Base-by-base conservation (phyloP, 2,113 vertebrate genomes). In the Hemichromis elongatus region DNA sequence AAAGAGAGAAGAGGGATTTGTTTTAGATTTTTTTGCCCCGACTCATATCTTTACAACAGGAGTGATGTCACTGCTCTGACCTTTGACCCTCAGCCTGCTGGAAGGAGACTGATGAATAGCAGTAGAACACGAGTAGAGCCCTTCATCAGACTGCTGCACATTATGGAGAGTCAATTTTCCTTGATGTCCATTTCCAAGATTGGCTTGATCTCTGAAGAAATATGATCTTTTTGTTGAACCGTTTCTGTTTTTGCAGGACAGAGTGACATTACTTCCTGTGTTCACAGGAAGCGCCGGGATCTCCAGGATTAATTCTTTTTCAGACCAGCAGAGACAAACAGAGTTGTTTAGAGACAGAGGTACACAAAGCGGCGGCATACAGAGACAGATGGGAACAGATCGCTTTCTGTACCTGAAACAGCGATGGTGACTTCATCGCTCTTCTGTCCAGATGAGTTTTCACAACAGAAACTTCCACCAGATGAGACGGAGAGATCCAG, bases 141-240 rank as follows among this genome's bases (percentile, higher is more conserved):
- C 66, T 47, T 73, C 66, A 28, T 47, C 5, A 19, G 66, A 73
- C 24, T 16, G 37, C 66, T 47, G 66, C 9, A 73, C 66, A 45
- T 73, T 19, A 73, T 11, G 24, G 9, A 73, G 8, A 70, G 10
- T 70, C 63, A 0, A 0, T 42, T 70, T 0, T 45, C 63, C 63
- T 70, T 45, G 21, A 45, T 1, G 3, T 47, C 37, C 63, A 4
- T 3, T 0, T 45, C 63, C 63, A 70, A 45, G 21, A 45, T 24
- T 42, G 37, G 10, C 8, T 9, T 42, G 0, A 70, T 10, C 37
- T 70, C 13, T 70, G 63, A 70, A 70, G 63, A 45, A 70, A 45
- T 70, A 70, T 0, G 3, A 70, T 45, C 26, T 70, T 16, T 42
- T 45, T 45, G 13, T 1, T 26, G 37, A 6, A 45, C 63, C 1